Evolutionary conservation across 2,797 vertebrate genomes (phyloP), one percentile per base, ranked within the genome.

Genomic region (Gymnoscopelus braueri): DNA sequence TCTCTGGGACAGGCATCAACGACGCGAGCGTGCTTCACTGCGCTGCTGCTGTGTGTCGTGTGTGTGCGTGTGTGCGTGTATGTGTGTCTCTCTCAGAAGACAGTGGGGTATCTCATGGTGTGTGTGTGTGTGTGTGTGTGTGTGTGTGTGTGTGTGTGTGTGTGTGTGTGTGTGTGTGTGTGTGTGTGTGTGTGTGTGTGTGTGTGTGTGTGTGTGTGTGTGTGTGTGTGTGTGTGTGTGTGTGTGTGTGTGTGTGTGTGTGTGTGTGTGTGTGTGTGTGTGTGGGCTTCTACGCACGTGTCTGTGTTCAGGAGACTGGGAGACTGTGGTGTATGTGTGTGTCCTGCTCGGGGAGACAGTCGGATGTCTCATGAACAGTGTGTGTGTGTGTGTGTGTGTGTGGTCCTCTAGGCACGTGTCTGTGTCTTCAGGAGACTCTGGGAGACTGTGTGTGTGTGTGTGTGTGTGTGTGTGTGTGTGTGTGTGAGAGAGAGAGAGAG

Each of bases 1-100:
- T 77, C 73, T 66, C 55, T 60, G 72, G 57, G 69, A 84, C 61
- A 39, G 58, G 7, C 57, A 48, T 24, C 24, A 14, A 51, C 49
- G 47, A 13, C 54, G 19, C 23, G 35, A 7, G 7, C 12, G 29
- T 57, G 55, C 15, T 12, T 61, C 63, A 54, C 63, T 39, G 51
- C 54, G 9, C 10, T 56, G 55, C 55, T 19, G 26, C 54, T 67
- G 65, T 82, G 63, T 65, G 15, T 35, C 50, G 69, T 53, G 19
- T 60, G 55, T 67, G 65, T 82, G 19, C 2, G n/a, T 15, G 52
- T 15, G 52, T 7, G 51, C 2, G 4, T 53, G 14, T 53, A n/a
- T 15, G 7, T 54, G 53, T 54, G 53, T 54, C 48, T 5, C 2
- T 29, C 26, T 29, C 26, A 29, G 26, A 29, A 29, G 26, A 29